Evolutionary conservation across 2,888 invertebrate genomes (phyloP), one percentile per base, ranked within the genome.

Genomic region (Diloba caeruleocephala): DNA sequence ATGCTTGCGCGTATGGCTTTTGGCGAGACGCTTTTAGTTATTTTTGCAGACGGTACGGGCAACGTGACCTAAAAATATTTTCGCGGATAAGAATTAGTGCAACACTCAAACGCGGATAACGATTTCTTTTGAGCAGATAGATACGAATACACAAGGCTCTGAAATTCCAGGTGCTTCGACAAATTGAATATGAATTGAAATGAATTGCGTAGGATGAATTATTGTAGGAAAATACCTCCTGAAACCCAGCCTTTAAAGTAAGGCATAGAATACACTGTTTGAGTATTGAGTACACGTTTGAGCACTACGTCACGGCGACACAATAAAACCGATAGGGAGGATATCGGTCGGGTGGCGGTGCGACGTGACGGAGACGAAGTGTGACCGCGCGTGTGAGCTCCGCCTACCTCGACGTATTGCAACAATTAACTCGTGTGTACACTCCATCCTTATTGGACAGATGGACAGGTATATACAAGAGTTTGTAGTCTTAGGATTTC

Each of bases 41-140:
- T 46, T 42, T n/a, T 39, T 36, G 42, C 32, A 13, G 46, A 32
- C 36, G 39, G 19, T 42, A 33, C n/a, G n/a, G n/a, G 3, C 25
- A 13, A 62, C 45, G 50, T 32, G 32, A 43, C 31, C 25, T 17
- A 36, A 44, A 42, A 43, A 50, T 45, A 13, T 61, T 56, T 51
- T 48, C 21, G 23, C 17, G 31, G 15, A n/a, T 36, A 50, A 46
- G 45, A 45, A 61, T 50, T 39, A 56, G 31, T 45, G 25, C 39
- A 13, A 31, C 41, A 45, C 23, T 44, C 28, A 8, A 12, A 21
- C 31, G 25, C 8, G 31, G 25, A 29, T 28, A 56, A 42, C n/a
- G n/a, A n/a, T n/a, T n/a, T n/a, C n/a, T n/a, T n/a, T n/a, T 13
- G n/a, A 21, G 12, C n/a, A n/a, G n/a, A n/a, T 5, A 21, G n/a